Conservation (phyloP, 2,797 vertebrate genomes). For the Arnoldichthys spilopterus region DNA sequence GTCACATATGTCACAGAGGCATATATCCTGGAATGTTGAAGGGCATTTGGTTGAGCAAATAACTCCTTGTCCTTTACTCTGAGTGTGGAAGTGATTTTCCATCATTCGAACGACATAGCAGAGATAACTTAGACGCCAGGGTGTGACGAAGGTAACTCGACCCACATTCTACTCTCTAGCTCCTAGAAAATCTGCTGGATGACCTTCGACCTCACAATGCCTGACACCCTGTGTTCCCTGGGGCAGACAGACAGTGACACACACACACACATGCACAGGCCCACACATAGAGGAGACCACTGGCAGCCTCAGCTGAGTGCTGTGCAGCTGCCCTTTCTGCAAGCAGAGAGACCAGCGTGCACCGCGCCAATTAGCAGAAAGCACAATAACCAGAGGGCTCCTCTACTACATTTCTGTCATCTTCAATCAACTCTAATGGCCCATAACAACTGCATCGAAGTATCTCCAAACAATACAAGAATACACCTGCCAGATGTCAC, state of each 20-base stretch:
- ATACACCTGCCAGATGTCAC: not conserved
- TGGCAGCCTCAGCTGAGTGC: not conserved
- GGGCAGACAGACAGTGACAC: conserved; percentile 24
- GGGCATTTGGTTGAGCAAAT: not conserved
- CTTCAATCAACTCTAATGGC: conserved; percentile 32
- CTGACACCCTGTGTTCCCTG: not conserved
- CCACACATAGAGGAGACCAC: not conserved
- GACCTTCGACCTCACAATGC: conserved; percentile 33
- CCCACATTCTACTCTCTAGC: not conserved
- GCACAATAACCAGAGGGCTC: conserved; percentile 24
- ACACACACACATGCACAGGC: conserved; percentile 9
- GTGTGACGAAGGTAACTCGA: not conserved
- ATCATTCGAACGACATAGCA: not conserved
- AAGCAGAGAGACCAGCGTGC: not conserved
- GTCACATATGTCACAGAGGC: not conserved
- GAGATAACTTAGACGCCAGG: not conserved
- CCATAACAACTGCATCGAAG: not conserved
- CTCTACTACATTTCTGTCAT: conserved; percentile 3
- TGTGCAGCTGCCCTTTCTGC: conserved; percentile 13
- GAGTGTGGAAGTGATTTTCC: conserved; percentile 17
- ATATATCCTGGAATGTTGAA: not conserved
- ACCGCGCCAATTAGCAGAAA: conserved; percentile 33
- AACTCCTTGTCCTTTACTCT: not conserved
- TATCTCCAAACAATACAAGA: not conserved
- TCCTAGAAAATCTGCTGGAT: conserved; percentile 8